These are phyloP conservation scores for Pantherophis alleghaniensis DNA, from an alignment of 2,797 vertebrate genomes.

Conservation along the genomic window DNA sequence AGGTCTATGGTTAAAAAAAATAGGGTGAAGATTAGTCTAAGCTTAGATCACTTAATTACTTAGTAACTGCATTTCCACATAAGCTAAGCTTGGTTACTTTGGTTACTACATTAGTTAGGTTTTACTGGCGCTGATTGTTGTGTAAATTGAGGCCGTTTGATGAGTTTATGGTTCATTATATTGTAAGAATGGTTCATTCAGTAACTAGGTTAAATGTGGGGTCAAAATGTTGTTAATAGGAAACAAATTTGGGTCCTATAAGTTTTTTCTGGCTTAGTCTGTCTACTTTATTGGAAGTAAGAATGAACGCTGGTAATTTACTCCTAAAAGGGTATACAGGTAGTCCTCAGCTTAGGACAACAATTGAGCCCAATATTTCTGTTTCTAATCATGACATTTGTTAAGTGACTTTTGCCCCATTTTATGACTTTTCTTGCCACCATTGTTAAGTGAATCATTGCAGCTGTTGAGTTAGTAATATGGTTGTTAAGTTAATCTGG, in stretches of 20 bases:
- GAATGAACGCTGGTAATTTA: not conserved
- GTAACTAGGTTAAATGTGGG: not conserved
- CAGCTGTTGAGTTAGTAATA: not conserved
- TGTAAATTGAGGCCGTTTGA: not conserved
- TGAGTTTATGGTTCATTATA: not conserved
- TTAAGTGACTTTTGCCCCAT: not conserved
- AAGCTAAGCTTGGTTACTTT: not conserved
- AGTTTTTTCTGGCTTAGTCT: not conserved
- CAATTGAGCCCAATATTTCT: not conserved
- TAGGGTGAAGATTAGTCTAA: not conserved
- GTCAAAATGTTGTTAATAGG: not conserved
- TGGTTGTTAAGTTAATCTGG: not conserved
- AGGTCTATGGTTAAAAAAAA: not conserved
- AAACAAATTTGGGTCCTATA: not conserved
- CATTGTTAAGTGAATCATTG: not conserved
- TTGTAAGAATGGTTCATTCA: not conserved
- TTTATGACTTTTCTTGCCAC: not conserved
- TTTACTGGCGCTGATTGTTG: not conserved
- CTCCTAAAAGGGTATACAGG: not conserved
- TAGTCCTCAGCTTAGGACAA: too few species aligned
- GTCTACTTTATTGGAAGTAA: not conserved
- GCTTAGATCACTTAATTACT: not conserved
- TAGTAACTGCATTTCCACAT: not conserved
- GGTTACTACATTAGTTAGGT: not conserved
- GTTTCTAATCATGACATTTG: not conserved